These are phyloP conservation scores for Silurus asotus DNA, from an alignment of 2,113 vertebrate genomes.

Conservation along the genomic window DNA sequence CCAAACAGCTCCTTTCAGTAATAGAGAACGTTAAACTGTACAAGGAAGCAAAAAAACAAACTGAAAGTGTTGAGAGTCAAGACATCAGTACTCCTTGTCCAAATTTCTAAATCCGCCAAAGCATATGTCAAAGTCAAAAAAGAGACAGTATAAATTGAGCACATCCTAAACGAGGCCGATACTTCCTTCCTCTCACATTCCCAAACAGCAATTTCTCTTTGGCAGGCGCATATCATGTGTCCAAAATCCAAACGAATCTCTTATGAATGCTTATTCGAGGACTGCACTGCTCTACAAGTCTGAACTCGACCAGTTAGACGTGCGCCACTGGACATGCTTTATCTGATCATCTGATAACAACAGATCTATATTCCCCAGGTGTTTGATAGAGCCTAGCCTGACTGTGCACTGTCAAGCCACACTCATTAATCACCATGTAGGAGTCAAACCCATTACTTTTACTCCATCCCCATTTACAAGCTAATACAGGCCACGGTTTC, in stretches of 20 bases:
- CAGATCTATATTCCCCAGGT: slow-evolving; percentile 64
- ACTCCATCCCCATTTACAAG: slow-evolving; percentile 69
- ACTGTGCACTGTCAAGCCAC: slow-evolving; percentile 62
- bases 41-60: not conserved
- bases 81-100: not conserved
- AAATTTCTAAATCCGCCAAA: slow-evolving; percentile 10
- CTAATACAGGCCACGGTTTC: slow-evolving; percentile 65
- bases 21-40: not conserved
- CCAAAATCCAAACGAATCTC: slow-evolving; percentile 38
- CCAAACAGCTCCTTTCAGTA: not conserved
- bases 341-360: slow-evolving; percentile 66
- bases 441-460: slow-evolving; percentile 65
- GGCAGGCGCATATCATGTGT: slow-evolving; percentile 31
- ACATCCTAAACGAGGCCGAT: slow-evolving; percentile 36
- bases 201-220: slow-evolving; percentile 41
- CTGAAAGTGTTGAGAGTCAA: not conserved
- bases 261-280: slow-evolving; percentile 32
- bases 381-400: slow-evolving; percentile 64
- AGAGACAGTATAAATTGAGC: slow-evolving; percentile 14
- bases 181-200: slow-evolving; percentile 42
- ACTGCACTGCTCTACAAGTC: slow-evolving; percentile 42
- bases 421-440: slow-evolving; percentile 77
- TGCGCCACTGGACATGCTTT: slow-evolving; percentile 42
- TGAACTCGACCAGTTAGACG: slow-evolving; percentile 43
- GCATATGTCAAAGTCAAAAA: slow-evolving; percentile 17